These are phyloP conservation scores for Mus pahari DNA, from an alignment of 2,113 vertebrate species.

Conservation along the genomic window DNA sequence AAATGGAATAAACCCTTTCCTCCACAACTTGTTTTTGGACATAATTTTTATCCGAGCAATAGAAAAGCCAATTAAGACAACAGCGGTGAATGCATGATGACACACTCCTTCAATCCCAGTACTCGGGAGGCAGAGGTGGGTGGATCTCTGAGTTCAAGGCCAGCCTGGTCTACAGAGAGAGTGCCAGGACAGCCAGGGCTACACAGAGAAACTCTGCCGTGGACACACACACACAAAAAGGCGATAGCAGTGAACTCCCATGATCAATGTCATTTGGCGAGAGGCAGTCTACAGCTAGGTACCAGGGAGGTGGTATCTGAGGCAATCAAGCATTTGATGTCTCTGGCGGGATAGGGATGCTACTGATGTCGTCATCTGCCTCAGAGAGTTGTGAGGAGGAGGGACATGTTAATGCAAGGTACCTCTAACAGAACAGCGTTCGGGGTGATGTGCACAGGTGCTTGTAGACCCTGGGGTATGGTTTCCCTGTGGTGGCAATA, in stretches of 20 bases:
- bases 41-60: background rate
- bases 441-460: too few relatives aligned
- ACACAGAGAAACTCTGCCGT: background rate
- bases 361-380: background rate
- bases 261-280: background rate
- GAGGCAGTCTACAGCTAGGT: background rate
- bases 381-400: background rate
- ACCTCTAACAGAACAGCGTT: background rate
- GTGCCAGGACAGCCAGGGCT: background rate
- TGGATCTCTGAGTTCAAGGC: background rate
- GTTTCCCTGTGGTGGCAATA: background rate
- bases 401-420: background rate
- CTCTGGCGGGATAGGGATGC: background rate
- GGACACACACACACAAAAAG: too few relatives aligned
- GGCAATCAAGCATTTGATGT: background rate
- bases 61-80: background rate
- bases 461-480: background rate
- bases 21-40: background rate
- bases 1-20: too few relatives aligned
- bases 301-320: background rate
- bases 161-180: background rate
- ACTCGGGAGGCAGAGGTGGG: background rate
- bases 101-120: background rate
- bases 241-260: background rate
- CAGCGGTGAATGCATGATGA: accelerated